Evolutionary conservation across 2,797 vertebrate species (phyloP).

Genomic region (Trachurus trachurus): DNA sequence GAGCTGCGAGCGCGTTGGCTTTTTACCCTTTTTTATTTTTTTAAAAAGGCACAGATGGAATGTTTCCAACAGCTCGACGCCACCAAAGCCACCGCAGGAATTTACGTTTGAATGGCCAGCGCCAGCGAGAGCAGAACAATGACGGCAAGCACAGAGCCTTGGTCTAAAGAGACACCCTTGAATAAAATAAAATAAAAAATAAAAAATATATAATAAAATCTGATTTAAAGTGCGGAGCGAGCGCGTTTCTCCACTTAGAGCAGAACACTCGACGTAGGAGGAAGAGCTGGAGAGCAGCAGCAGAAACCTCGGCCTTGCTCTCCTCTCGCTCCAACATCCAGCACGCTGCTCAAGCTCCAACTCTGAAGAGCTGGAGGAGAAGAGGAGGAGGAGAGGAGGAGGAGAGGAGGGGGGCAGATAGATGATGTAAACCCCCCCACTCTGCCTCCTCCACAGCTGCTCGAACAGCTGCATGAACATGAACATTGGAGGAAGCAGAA

Average conservation of each 20-base stretch:
- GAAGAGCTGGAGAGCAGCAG: slow-evolving; percentile 27
- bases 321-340: neutral
- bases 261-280: slow-evolving; percentile 3
- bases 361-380: slow-evolving; percentile 24
- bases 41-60: slow-evolving; percentile 45
- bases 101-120: slow-evolving; percentile 63
- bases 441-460: too few species aligned
- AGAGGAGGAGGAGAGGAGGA: too few species aligned
- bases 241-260: slow-evolving; percentile 65
- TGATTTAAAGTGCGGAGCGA: slow-evolving; percentile 63
- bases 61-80: slow-evolving; percentile 56
- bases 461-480: too few species aligned
- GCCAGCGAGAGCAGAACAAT: slow-evolving; percentile 53
- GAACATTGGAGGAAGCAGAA: too few species aligned
- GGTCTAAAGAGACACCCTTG: slow-evolving; percentile 70
- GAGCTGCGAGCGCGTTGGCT: slow-evolving; percentile 48
- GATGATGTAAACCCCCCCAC: too few species aligned
- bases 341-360: neutral
- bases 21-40: slow-evolving; percentile 52
- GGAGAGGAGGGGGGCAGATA: too few species aligned
- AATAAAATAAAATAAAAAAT: neutral
- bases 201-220: slow-evolving; percentile 31
- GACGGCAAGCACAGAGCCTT: slow-evolving; percentile 47
- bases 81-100: slow-evolving; percentile 33
- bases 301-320: slow-evolving; percentile 41